Evolutionary conservation across 1,140 invertebrate species (phyloP), one percentile per base, ranked within the genome.

Genomic region (Micrasema longulum): DNA sequence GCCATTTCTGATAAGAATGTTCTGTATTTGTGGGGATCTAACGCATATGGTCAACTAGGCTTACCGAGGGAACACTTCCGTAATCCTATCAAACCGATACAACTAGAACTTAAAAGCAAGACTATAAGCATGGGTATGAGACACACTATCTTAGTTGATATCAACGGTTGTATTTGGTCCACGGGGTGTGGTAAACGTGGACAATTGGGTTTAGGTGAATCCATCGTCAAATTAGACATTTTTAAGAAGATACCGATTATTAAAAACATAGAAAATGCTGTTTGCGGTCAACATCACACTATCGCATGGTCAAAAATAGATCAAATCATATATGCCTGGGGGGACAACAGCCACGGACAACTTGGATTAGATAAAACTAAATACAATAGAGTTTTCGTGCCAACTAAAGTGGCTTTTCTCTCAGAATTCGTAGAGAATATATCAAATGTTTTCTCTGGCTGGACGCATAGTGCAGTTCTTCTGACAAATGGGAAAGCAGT

Each of bases 281-380:
- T 86, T 12, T 92, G 91, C 82, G 93, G 92, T 4, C 91, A 93
- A 79, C 87, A 92, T 78, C 90, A 92, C 77, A 91, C 91, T 35
- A 79, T 92, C 26, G 87, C 87, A 1, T 83, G 91, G 80, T 87
- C 84, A 20, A 79, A 81, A 36, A 81, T 86, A 62, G 87, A 88
- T 18, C 83, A 87, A 48, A 80, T 91, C 23, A 83, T 89, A 14
- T 85, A 83, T 76, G 87, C 87, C 0, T 91, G 92, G 87, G 93
- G 93, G 12, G 90, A 91, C 76, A 94, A 94, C 78, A 93, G 89
- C 80, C 88, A 89, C 77, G 89, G 91, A 0, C 93, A 94, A 77
- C 79, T 92, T 41, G 86, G 89, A 4, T 69, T 89, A 7, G 81
- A 86, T 78, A 82, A 80, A 31, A 78, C 79, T 50, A 78, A 79